Evolutionary conservation across 2,113 vertebrate species (phyloP), one percentile per base, ranked within the genome.

Genomic region (Madoqua kirkii): DNA sequence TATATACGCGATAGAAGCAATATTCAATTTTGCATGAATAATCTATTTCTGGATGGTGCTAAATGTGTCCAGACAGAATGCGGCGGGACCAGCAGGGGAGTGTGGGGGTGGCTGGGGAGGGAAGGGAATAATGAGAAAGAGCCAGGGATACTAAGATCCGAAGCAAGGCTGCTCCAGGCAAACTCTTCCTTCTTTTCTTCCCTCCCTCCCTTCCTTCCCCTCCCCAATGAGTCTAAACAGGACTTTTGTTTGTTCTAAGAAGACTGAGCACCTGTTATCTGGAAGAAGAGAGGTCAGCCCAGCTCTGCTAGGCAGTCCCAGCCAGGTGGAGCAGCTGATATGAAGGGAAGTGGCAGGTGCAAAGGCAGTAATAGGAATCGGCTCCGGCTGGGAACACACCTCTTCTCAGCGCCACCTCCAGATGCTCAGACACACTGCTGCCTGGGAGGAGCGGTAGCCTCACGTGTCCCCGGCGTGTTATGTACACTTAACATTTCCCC

Each of bases 401-500:
- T 15, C 29, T 21, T 19, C 33, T 0, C 29, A 25, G 57, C 36
- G 6, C 6, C 43, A 14, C 7, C 50, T 45, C 17, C 74, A 60
- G n/a, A 33, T 8, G 40, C 59, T 10, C 43, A 45, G 76, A n/a
- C 55, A 4, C 52, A 7, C n/a, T 0, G 21, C 7, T 7, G 25
- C 48, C 1, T 3, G 2, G n/a, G 8, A 43, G 7, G 1, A 12
- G 40, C 8, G 0, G 1, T 0, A 7, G 57, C 6, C 19, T 55
- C 50, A 25, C 4, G 0, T 1, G 10, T 3, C 15, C 23, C 0
- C 1, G 2, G 33, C 4, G 0, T 23, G n/a, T 43, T 27, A 12
- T 0, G 1, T 0, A 5, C 50, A 14, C 31, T 55, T 36, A 10
- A 8, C 6, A 2, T 5, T 11, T 5, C 19, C 40, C 0, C 0